phyloP scores from a whole-genome alignment of 2,797 vertebrate genomes.

The Argyrosomus regius region DNA sequence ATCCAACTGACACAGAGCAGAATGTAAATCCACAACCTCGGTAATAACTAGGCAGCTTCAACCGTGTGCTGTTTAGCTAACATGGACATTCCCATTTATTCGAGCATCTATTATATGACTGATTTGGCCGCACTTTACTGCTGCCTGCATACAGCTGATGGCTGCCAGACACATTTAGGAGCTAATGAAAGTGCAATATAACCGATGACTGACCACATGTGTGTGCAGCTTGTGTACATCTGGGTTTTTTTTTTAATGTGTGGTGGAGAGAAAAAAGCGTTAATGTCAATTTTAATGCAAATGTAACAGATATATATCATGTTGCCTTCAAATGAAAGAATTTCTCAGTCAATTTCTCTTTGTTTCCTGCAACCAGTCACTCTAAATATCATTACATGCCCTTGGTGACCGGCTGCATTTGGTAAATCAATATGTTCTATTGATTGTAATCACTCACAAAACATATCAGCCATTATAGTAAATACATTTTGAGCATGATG shows the following conservation, averaged over 20 bases:
- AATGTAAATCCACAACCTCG: constrained; percentile 70
- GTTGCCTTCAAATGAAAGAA: constrained; percentile 7
- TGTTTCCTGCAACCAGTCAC: constrained; percentile 51
- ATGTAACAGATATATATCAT: constrained; percentile 14
- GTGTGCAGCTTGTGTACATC: not conserved
- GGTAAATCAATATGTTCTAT: constrained; percentile 52
- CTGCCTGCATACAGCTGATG: constrained; percentile 34
- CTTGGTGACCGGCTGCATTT: constrained; percentile 41
- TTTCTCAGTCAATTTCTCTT: constrained; percentile 47
- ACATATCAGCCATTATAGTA: constrained; percentile 26
- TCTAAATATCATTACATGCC: constrained; percentile 39
- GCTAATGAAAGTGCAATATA: constrained; percentile 57
- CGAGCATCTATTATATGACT: constrained; percentile 54
- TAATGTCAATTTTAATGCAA: constrained; percentile 39
- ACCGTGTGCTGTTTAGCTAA: constrained; percentile 60
- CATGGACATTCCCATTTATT: constrained; percentile 62
- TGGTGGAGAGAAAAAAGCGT: not conserved
- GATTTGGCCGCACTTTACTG: constrained; percentile 47
- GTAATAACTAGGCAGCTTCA: constrained; percentile 60
- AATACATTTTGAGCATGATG: constrained; percentile 17
- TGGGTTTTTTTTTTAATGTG: not conserved
- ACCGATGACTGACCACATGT: constrained; percentile 13
- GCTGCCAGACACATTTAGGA: constrained; percentile 50
- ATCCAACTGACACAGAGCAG: constrained; percentile 61
- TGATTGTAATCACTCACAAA: constrained; percentile 50